Evolutionary conservation across 2,888 invertebrate genomes (phyloP).

Genomic region (Aleiodes alternator): DNA sequence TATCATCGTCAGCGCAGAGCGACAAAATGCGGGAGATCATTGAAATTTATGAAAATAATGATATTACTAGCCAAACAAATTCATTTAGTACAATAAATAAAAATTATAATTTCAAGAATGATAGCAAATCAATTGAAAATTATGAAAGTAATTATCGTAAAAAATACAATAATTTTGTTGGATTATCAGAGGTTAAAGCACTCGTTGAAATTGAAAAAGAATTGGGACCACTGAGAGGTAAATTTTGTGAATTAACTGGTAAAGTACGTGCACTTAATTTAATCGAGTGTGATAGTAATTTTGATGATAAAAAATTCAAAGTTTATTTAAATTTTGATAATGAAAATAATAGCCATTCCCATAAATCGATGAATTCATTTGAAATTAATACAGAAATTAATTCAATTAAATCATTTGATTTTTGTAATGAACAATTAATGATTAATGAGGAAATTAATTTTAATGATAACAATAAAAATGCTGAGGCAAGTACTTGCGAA

Average conservation of each 20-base stretch:
- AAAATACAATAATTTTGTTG: background rate
- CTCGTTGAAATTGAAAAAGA: constrained; percentile 61
- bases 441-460: background rate
- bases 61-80: background rate
- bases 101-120: background rate
- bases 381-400: background rate
- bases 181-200: constrained; percentile 52
- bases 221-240: constrained; percentile 57
- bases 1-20: constrained; percentile 16
- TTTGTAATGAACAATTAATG: too few species aligned
- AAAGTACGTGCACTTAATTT: constrained; percentile 58
- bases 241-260: constrained; percentile 60
- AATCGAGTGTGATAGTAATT: constrained; percentile 32
- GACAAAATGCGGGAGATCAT: constrained; percentile 23
- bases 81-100: background rate
- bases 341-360: background rate
- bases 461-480: background rate
- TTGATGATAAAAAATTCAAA: background rate
- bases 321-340: background rate
- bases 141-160: constrained; percentile 5
- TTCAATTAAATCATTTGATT: background rate
- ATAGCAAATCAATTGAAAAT: constrained; percentile 7
- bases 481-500: background rate
- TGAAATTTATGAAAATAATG: constrained; percentile 4
- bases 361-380: background rate